Evolutionary conservation across 2,113 vertebrate species (phyloP).

Genomic region (Irena cyanogastra): DNA sequence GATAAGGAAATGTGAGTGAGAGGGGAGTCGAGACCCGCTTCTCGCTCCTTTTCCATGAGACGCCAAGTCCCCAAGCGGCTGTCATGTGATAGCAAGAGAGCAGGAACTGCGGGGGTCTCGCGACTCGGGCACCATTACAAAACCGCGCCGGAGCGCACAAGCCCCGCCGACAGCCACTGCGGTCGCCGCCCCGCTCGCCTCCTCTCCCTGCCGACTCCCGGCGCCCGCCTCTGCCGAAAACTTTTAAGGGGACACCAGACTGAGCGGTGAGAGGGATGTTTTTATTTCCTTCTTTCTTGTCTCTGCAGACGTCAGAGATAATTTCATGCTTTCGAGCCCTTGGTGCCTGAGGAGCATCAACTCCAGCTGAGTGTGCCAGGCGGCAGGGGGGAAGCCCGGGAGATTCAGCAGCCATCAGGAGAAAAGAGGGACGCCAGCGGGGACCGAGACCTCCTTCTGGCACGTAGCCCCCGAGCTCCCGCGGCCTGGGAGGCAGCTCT

Average conservation of each 20-base stretch:
- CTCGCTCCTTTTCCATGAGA: constrained; percentile 44
- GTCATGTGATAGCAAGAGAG: constrained; percentile 85
- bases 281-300: not conserved
- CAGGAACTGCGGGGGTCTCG: constrained; percentile 79
- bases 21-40: not conserved
- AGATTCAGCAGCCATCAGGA: not conserved
- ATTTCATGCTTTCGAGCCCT: not conserved
- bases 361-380: not conserved
- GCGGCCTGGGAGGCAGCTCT: not conserved
- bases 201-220: not conserved
- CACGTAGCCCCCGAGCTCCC: too few species aligned
- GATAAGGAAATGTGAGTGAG: not conserved
- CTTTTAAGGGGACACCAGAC: not conserved
- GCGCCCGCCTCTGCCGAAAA: not conserved
- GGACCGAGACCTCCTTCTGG: not conserved
- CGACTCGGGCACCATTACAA: constrained; percentile 78
- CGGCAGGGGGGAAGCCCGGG: not conserved
- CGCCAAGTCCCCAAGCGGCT: constrained; percentile 72
- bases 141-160: constrained; percentile 67
- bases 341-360: not conserved
- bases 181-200: not conserved
- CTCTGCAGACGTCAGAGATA: not conserved
- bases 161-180: constrained; percentile 3
- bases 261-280: not conserved
- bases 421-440: not conserved